phyloP scores from a whole-genome alignment of 2,113 vertebrate species.

The Hyperoodon ampullatus region DNA sequence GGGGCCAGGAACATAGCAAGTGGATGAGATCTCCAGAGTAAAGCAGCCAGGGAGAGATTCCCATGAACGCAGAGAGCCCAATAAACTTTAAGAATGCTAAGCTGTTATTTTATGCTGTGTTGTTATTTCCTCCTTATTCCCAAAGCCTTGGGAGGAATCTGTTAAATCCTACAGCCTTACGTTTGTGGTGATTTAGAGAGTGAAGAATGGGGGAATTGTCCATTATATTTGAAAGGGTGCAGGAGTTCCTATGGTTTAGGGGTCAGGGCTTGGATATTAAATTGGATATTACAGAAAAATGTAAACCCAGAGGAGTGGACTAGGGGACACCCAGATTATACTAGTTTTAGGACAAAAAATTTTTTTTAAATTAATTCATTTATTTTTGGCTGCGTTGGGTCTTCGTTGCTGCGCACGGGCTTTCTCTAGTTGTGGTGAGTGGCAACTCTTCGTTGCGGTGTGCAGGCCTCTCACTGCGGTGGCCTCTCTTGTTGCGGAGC shows the following conservation, averaged over 20 bases:
- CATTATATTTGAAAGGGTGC: not conserved
- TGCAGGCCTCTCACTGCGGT: no score
- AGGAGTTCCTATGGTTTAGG: not conserved
- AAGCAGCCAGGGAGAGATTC: not conserved
- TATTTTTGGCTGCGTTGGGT: no score
- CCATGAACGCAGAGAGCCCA: not conserved
- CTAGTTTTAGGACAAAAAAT: not conserved
- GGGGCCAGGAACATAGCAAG: no score
- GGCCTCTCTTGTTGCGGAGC: no score
- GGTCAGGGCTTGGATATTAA: not conserved
- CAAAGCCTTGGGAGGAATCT: not conserved
- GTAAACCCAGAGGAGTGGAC: not conserved
- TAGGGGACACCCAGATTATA: not conserved
- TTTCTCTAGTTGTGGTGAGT: no score
- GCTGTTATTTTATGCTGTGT: not conserved
- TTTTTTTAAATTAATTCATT: no score
- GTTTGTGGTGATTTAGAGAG: not conserved
- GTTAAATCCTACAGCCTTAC: not conserved
- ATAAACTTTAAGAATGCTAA: not conserved
- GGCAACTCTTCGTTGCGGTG: no score
- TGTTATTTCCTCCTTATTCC: not conserved
- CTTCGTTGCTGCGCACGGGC: no score
- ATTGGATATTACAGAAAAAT: not conserved
- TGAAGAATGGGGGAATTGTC: not conserved
- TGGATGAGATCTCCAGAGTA: not conserved